Evolutionary conservation across 1,140 invertebrate genomes (phyloP).

Genomic region (Trichomalopsis sarcophagae): DNA sequence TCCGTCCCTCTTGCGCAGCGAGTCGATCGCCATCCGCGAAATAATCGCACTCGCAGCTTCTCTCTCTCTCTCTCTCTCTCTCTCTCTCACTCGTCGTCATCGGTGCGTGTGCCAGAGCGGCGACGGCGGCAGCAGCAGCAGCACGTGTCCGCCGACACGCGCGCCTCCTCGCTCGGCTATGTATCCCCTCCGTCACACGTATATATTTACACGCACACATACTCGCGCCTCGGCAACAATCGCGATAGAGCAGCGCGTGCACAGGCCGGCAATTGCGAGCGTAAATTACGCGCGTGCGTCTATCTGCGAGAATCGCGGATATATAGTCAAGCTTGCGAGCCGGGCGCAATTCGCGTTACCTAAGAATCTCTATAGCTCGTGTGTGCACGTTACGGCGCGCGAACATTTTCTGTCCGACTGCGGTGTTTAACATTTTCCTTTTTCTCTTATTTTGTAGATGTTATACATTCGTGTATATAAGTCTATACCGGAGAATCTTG

Average conservation of each 20-base stretch:
- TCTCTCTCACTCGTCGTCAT: no score
- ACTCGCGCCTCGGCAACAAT: neutral
- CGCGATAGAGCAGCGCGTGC: conserved; percentile 5
- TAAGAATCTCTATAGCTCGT: conserved; percentile 44
- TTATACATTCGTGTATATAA: no score
- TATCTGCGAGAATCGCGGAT: conserved; percentile 26
- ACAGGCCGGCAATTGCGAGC: conserved; percentile 26
- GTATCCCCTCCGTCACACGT: neutral
- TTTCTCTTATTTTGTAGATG: neutral
- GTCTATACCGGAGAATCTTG: no score
- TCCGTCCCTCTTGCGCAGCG: no score
- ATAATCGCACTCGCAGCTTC: no score
- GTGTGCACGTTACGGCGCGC: neutral
- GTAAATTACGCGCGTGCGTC: conserved; percentile 37
- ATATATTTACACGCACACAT: neutral
- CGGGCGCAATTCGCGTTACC: conserved; percentile 56
- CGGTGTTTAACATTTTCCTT: neutral
- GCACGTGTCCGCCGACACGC: neutral
- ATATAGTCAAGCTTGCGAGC: conserved; percentile 44
- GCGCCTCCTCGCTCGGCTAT: neutral
- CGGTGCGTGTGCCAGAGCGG: neutral
- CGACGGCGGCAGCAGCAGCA: neutral
- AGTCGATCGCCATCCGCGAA: no score
- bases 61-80: no score
- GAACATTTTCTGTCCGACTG: neutral